Evolutionary conservation across 2,113 vertebrate genomes (phyloP), one percentile per base, ranked within the genome.

Genomic region (Cynoglossus semilaevis): DNA sequence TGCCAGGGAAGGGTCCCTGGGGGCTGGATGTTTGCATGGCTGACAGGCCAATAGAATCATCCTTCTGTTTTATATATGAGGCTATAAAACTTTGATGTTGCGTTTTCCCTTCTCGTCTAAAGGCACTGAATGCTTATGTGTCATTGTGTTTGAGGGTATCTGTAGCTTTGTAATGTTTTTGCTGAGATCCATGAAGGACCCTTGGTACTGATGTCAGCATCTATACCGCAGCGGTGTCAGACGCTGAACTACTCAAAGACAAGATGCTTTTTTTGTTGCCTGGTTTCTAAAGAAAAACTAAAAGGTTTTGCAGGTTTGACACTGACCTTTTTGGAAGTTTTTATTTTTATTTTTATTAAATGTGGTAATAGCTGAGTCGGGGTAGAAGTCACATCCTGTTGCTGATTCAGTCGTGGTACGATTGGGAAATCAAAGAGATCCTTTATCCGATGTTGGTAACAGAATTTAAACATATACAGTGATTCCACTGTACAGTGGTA

Each of bases 41-140:
- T 71, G 71, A 74, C 71, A 63, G 37, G 67, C n/a, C 51, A 58
- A 57, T 13, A 7, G 58, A 63, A 78, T 72, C 52, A 62, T 77
- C 45, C 15, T 15, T 74, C 42, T 54, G 35, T 59, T 72, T 70
- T 70, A 61, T 74, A 62, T 46, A 74, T 19, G 50, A 72, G 48
- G 53, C 49, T 53, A 58, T 66, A 68, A 68, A 64, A 56, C 40
- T 53, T 60, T 53, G 49, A 78, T 54, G 48, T 29, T 43, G 2
- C 22, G 34, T 56, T 64, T 58, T 64, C 15, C 72, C 53, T 55
- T 57, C 22, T 17, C 22, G 63, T 34, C 44, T 55, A 49, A 45
- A 1, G 18, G 52, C 12, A 1, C 16, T 49, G 38, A 43, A 47
- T 61, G 34, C 63, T 70, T 75, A 54, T 58, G 38, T 52, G 49